Percentiles rank a stretch among this genome's conserved stretches.
These are phyloP conservation scores for Amphipoea lucens DNA, from an alignment of 2,888 invertebrate genomes.

Conservation along the genomic window DNA sequence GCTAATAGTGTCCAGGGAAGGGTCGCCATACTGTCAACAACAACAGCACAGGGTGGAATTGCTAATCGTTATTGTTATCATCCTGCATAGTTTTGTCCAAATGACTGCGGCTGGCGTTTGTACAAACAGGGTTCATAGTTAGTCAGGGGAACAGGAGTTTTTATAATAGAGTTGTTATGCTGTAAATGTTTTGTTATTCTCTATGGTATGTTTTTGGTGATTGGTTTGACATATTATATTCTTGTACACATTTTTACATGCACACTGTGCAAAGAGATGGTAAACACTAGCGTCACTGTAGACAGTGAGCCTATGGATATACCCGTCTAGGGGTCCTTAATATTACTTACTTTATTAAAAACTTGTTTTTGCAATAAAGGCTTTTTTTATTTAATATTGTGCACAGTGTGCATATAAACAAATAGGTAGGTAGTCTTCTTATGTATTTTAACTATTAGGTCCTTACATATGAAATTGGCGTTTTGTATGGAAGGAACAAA, in stretches of 20 bases:
- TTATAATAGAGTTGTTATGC: conserved; percentile 4
- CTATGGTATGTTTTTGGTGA: neutral
- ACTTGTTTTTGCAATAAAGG: too few species aligned
- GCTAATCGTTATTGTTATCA: conserved; percentile 50
- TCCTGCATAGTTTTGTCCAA: conserved; percentile 49
- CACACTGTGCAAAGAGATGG: neutral
- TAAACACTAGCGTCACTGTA: neutral
- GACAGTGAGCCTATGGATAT: too few species aligned
- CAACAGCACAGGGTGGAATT: conserved; percentile 38
- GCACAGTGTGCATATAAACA: too few species aligned
- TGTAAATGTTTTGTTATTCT: neutral
- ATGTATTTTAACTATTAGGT: too few species aligned
- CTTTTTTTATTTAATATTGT: too few species aligned
- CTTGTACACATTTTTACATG: neutral
- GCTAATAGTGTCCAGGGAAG: conserved; percentile 19
- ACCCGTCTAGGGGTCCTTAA: too few species aligned
- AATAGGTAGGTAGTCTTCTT: too few species aligned
- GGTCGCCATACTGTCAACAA: conserved; percentile 43
- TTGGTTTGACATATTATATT: neutral
- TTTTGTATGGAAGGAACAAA: too few species aligned
- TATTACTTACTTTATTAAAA: too few species aligned
- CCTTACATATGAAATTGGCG: too few species aligned
- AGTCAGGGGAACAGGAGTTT: neutral
- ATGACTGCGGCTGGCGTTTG: conserved; percentile 29
- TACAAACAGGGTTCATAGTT: conserved; percentile 18